Evolutionary conservation across 2,113 vertebrate genomes (phyloP).

Genomic region (Hippocampus barbouri): DNA sequence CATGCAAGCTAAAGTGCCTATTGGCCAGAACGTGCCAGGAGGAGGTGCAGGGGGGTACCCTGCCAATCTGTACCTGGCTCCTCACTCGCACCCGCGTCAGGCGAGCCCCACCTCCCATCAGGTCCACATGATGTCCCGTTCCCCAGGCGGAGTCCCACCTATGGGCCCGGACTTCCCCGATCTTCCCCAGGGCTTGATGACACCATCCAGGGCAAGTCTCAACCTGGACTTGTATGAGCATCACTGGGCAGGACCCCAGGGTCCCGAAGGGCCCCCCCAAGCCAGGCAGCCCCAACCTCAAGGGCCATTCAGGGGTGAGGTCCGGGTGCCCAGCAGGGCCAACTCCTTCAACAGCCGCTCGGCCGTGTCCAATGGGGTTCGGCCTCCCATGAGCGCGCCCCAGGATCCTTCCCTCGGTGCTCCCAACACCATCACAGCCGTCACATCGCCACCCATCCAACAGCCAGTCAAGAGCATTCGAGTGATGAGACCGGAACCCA

Average conservation of each 20-base stretch:
- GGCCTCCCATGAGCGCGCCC: constrained; percentile 71
- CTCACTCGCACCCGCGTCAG: constrained; percentile 85
- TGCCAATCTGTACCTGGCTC: constrained; percentile 74
- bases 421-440: constrained; percentile 90
- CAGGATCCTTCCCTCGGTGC: constrained; percentile 77
- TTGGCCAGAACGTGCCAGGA: constrained; percentile 71
- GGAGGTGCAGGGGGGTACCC: constrained; percentile 74
- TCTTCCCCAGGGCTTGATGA: constrained; percentile 78
- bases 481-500: constrained; percentile 92
- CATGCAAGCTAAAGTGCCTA: constrained; percentile 80
- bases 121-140: constrained; percentile 82
- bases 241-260: constrained; percentile 79
- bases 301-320: constrained; percentile 81
- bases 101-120: constrained; percentile 85
- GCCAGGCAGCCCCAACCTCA: constrained; percentile 74
- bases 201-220: constrained; percentile 87
- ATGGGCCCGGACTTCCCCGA: constrained; percentile 84
- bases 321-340: constrained; percentile 83
- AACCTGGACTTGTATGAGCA: constrained; percentile 89
- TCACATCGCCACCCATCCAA: constrained; percentile 91
- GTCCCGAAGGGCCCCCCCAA: constrained; percentile 74
- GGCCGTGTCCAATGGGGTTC: constrained; percentile 72
- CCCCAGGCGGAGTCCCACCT: constrained; percentile 62
- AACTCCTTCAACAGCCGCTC: constrained; percentile 92
- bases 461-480: constrained; percentile 95